Evolutionary conservation across 1,140 invertebrate genomes (phyloP).

Genomic region (Battus philenor): DNA sequence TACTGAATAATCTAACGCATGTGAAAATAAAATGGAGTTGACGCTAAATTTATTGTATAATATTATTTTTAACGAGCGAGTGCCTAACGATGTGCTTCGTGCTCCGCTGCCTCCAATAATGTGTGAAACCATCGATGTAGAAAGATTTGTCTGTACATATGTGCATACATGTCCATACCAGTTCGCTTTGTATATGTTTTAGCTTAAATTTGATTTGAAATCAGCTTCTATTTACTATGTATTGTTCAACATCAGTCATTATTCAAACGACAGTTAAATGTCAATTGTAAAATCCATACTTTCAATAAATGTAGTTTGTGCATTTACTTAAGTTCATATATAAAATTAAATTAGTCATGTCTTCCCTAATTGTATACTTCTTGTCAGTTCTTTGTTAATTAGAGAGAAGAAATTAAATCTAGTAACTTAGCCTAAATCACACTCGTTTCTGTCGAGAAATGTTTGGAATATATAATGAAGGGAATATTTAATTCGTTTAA

Average conservation of each 20-base stretch:
- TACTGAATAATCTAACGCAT: neutral
- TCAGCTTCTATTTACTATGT: too few relatives aligned
- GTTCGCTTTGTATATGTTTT: too few relatives aligned
- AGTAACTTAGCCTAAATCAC: neutral
- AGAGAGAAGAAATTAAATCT: neutral
- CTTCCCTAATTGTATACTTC: too few relatives aligned
- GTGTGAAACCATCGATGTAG: conserved; percentile 39
- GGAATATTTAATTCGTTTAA: neutral
- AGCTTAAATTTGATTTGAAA: too few relatives aligned
- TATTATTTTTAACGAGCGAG: conserved; percentile 59
- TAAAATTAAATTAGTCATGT: too few relatives aligned
- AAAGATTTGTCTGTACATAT: conserved; percentile 37
- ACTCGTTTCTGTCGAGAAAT: neutral
- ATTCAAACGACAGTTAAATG: too few relatives aligned
- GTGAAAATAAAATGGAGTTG: conserved; percentile 29
- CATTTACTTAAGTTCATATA: too few relatives aligned
- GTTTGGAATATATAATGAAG: neutral
- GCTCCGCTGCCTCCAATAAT: conserved; percentile 53
- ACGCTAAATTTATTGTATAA: conserved; percentile 46
- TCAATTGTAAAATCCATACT: too few relatives aligned
- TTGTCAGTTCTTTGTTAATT: too few relatives aligned
- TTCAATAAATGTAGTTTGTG: too few relatives aligned
- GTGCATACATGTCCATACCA: conserved; percentile 11
- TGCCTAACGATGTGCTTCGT: conserved; percentile 42
- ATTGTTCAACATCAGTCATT: too few relatives aligned